Percentiles rank a stretch among this genome's conserved stretches.
Evolutionary conservation across 2,888 invertebrate species (phyloP).

Genomic region (Acanthosoma haemorrhoidale): DNA sequence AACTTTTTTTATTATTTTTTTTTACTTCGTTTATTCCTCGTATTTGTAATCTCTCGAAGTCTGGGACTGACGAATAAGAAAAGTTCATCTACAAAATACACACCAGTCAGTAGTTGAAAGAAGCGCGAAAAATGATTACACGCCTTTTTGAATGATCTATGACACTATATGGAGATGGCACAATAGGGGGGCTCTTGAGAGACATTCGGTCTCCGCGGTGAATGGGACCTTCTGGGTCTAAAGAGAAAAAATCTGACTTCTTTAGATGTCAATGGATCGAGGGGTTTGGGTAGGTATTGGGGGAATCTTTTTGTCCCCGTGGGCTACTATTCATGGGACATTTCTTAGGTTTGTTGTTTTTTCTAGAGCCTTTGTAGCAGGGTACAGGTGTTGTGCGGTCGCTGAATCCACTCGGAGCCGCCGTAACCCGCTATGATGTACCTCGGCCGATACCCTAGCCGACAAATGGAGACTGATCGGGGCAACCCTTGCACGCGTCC

Average conservation of each 20-base stretch:
- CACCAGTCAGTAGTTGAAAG: background rate
- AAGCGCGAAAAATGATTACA: slow-evolving; percentile 22
- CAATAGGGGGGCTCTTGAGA: background rate
- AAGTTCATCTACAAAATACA: slow-evolving; percentile 2
- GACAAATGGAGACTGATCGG: slow-evolving; percentile 2
- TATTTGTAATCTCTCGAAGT: too few species aligned
- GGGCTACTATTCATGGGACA: background rate
- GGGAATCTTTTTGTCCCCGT: background rate
- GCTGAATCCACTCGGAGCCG: background rate
- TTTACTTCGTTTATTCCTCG: too few species aligned
- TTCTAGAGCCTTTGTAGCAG: background rate
- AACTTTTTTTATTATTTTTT: too few species aligned
- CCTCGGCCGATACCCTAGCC: too few species aligned
- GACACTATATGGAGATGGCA: slow-evolving; percentile 11
- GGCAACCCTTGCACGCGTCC: slow-evolving; percentile 10
- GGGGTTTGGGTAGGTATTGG: background rate
- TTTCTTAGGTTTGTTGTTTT: background rate
- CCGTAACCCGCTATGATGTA: background rate
- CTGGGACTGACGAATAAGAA: too few species aligned
- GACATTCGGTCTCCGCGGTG: background rate
- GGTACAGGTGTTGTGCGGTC: background rate
- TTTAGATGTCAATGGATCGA: background rate
- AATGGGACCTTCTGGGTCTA: background rate
- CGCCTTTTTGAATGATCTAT: slow-evolving; percentile 7
- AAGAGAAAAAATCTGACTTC: slow-evolving; percentile 11